Evolutionary conservation across 2,797 vertebrate genomes (phyloP), one percentile per base, ranked within the genome.

Genomic region (Kryptolebias ocellatus): DNA sequence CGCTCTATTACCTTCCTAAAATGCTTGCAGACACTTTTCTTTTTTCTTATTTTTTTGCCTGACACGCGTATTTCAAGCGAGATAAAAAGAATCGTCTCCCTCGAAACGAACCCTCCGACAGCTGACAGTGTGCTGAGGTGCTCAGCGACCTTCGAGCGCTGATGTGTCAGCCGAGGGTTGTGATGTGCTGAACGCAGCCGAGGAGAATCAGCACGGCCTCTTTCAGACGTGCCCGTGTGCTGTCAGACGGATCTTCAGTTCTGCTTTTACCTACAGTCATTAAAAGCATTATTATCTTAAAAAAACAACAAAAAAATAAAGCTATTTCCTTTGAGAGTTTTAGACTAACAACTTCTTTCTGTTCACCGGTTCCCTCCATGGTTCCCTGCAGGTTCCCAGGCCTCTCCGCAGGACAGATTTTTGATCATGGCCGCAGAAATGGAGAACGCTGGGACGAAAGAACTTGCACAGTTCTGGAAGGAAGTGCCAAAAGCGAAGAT

Each of bases 381-480:
- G 56, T 50, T 62, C 52, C 18, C 0, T 63, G 15, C 88, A 98
- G 96, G 95, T 67, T 95, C 94, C 82, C 92, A 93, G 39, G 96
- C 96, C n/a, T 99, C 96, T 27, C 94, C 94, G 27, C 96, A 97
- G 82, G 97, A 98, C 91, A 92, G 96, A 37, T 98, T 99, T 85
- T 89, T 98, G 80, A 92, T 99, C 20, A 98, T 99, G 96, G 97
- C 96, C 24, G 96, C 97, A 17, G 97, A 98, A 92, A 97, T 98
- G 95, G 96, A 98, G 34, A 83, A 84, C 2, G 73, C 64, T n/a
- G 92, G 89, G 52, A 72, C 90, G 27, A 91, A 94, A 72, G 97
- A 99, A 74, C 83, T 98, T 37, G 52, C 94, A 27, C 96, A 96
- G 81, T 98, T 98, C 90, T 99, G 97, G 97, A 99, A 97, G 72